Conservation (phyloP, 2,797 vertebrate genomes). For the Sebastes itinus region DNA sequence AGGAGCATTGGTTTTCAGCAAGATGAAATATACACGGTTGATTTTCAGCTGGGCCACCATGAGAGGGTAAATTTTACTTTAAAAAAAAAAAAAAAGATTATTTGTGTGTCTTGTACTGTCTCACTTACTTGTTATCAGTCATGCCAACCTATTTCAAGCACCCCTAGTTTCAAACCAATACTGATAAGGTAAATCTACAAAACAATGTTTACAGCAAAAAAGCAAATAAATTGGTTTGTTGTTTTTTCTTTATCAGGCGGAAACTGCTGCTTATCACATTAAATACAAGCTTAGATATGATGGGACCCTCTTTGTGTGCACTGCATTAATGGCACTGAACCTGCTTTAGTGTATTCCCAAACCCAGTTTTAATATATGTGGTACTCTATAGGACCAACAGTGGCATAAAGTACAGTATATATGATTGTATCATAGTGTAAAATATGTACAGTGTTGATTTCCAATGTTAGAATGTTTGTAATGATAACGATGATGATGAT, state of each 20-base stretch:
- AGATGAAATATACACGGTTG: conserved; percentile 24
- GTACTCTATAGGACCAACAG: conserved; percentile 73
- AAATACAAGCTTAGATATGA: conserved; percentile 40
- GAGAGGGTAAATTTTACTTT: conserved; percentile 23
- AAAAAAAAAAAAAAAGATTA: conserved; percentile 12
- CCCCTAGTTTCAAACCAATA: conserved; percentile 17
- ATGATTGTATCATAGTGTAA: conserved; percentile 87
- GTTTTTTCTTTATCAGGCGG: conserved; percentile 18
- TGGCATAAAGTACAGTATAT: conserved; percentile 75
- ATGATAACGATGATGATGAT: conserved; percentile 69
- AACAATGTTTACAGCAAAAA: conserved; percentile 57
- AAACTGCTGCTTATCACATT: conserved; percentile 39
- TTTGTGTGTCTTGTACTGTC: conserved; percentile 29
- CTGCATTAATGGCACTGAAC: conserved; percentile 64
- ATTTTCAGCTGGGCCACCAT: conserved; percentile 39
- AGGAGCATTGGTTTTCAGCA: conserved; percentile 6
- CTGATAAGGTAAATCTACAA: conserved; percentile 15
- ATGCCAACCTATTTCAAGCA: conserved; percentile 33
- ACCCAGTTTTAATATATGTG: conserved; percentile 65
- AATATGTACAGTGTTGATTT: conserved; percentile 86
- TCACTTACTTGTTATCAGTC: conserved; percentile 38
- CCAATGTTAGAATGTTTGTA: conserved; percentile 87
- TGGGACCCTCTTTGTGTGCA: conserved; percentile 55
- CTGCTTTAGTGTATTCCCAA: conserved; percentile 61
- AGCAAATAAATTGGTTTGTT: conserved; percentile 21